These are phyloP conservation scores for Oceanites oceanicus DNA, from an alignment of 2,113 vertebrate species.

Conservation along the genomic window DNA sequence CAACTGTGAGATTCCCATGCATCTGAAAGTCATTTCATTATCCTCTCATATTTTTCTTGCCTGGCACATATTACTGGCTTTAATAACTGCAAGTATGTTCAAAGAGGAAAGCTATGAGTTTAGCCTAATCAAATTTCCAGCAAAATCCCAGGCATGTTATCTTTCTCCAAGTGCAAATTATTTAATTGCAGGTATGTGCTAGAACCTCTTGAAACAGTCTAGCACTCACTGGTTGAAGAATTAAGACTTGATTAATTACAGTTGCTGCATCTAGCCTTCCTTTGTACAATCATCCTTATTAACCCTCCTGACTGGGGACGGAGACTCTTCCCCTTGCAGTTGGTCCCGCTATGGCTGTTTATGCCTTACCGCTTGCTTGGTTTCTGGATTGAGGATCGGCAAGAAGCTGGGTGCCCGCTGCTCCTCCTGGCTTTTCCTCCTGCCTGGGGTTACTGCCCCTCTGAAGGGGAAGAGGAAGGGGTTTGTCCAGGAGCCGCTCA, in stretches of 20 bases:
- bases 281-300: background rate
- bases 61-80: background rate
- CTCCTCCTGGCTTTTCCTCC: background rate
- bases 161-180: background rate
- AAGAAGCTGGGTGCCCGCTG: background rate
- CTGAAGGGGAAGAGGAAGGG: background rate
- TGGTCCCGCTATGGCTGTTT: accelerated
- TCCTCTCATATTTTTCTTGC: background rate
- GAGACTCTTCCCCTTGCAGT: background rate
- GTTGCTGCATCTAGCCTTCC: background rate
- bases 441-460: background rate
- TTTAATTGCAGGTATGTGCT: background rate
- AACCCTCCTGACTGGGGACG: background rate
- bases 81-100: background rate
- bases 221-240: background rate
- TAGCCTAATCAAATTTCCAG: background rate
- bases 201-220: background rate
- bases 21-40: background rate
- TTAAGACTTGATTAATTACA: background rate
- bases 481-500: background rate
- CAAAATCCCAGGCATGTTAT: background rate
- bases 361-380: accelerated
- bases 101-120: background rate
- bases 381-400: background rate
- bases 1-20: background rate